Evolutionary conservation across 2,113 vertebrate species (phyloP), one percentile per base, ranked within the genome.

Genomic region (Manacus vitellinus): DNA sequence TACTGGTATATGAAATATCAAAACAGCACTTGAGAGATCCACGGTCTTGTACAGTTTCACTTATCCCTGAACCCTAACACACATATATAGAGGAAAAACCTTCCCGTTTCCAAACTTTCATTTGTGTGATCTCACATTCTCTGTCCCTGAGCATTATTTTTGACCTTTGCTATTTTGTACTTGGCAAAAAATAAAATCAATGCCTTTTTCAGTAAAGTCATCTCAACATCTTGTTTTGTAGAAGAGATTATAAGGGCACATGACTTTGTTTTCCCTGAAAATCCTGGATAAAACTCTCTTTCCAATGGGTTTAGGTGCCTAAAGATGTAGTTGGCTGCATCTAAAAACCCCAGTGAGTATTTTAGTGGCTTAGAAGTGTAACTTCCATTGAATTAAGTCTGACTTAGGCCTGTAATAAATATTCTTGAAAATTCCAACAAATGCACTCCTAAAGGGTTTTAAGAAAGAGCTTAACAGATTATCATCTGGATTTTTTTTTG

Each of bases 111-210:
- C 55, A 95, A 87, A 87, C 22, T 7, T 81, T 65, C 31, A 41
- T 7, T 85, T 62, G 27, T 13, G 37, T 77, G 46, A 80, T 56
- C 37, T 91, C 83, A 58, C 35, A 33, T 10, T 51, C 33, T 67
- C 46, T 85, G 72, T 63, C 89, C 43, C 43, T 73, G 31, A 70
- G 46, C 58, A 27, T 76, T 76, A 63, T 46, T 85, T 93, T 80
- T 94, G 92, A 94, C 85, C 87, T 96, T 96, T 89, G 78, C 62
- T 92, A 67, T 80, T 79, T 89, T 81, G 89, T 95, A 88, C 78
- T 89, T 94, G 91, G 81, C 89, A 93, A 76, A 94, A 89, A 91
- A 83, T 61, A 46, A 95, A 95, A 95, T 93, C 86, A 75, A 89
- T 95, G 14, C 3, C 25, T 83, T 89, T 91, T 92, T 65, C 9